Conservation (phyloP, 1,140 invertebrate species). For the Neodiprion virginianus region DNA sequence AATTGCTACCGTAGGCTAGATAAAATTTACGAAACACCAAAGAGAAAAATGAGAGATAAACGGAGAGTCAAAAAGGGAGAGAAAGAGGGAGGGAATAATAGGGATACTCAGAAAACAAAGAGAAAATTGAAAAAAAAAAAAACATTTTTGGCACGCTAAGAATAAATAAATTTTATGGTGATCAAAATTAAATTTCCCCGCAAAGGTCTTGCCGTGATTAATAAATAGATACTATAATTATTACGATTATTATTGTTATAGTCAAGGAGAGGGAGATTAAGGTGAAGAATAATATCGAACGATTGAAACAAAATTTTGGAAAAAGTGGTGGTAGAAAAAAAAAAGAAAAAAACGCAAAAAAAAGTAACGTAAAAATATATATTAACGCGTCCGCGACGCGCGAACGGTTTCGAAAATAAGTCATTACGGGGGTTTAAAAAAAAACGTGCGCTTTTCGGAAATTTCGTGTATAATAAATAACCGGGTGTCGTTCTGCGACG, state of each 20-base stretch:
- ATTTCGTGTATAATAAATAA: no score
- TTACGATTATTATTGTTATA: no score
- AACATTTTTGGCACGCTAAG: slow-evolving; percentile 10
- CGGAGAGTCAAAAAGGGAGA: slow-evolving; percentile 31
- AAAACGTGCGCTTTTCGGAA: slow-evolving; percentile 6
- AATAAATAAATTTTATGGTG: slow-evolving; percentile 24
- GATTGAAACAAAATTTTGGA: neutral
- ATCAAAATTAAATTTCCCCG: slow-evolving; percentile 39
- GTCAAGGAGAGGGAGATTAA: neutral
- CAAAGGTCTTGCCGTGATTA: slow-evolving; percentile 32
- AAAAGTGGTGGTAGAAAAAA: slow-evolving; percentile 4
- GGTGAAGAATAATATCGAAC: neutral
- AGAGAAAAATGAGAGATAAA: neutral
- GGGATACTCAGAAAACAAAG: slow-evolving; percentile 27
- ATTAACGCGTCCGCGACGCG: no score
- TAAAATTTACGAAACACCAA: neutral
- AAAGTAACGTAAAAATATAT: slow-evolving; percentile 12
- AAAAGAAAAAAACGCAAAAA: slow-evolving; percentile 19
- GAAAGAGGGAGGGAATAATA: slow-evolving; percentile 32
- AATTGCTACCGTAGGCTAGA: neutral
- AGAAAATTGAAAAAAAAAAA: slow-evolving; percentile 26
- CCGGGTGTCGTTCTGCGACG: no score
- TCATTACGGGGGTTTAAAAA: slow-evolving; percentile 25
- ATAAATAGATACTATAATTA: no score
- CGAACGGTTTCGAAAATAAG: no score